Conservation (phyloP, 2,113 vertebrate species). For the Ciconia stormi region DNA sequence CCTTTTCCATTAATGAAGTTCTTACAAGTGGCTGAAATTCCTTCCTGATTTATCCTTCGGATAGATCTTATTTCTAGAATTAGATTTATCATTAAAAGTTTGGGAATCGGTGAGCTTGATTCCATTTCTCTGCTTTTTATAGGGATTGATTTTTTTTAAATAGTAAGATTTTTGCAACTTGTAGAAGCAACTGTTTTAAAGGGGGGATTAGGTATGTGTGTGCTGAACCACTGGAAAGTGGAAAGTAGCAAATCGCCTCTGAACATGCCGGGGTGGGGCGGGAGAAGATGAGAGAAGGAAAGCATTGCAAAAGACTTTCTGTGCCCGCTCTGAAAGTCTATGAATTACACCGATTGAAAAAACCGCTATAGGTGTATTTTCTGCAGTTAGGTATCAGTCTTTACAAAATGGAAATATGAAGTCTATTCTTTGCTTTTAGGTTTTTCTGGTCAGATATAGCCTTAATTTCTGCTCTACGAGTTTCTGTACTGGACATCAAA, state of each 20-base stretch:
- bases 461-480: constrained; percentile 5
- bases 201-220: background rate
- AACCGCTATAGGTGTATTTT: background rate
- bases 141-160: background rate
- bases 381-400: background rate
- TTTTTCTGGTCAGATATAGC: background rate
- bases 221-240: background rate
- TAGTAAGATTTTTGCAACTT: background rate
- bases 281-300: background rate
- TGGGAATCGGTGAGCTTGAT: background rate
- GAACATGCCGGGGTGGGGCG: background rate
- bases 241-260: background rate
- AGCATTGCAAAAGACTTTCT: background rate
- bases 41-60: background rate
- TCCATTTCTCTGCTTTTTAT: background rate
- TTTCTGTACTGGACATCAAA: background rate
- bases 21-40: constrained; percentile 14
- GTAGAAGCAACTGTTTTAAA: background rate
- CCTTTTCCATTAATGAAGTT: background rate
- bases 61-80: background rate
- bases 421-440: background rate
- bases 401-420: background rate
- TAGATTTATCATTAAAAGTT: constrained; percentile 15
- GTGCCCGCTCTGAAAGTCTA: background rate
- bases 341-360: background rate